Conservation (phyloP, 2,888 invertebrate species). For the Epinotia brunnichana region DNA sequence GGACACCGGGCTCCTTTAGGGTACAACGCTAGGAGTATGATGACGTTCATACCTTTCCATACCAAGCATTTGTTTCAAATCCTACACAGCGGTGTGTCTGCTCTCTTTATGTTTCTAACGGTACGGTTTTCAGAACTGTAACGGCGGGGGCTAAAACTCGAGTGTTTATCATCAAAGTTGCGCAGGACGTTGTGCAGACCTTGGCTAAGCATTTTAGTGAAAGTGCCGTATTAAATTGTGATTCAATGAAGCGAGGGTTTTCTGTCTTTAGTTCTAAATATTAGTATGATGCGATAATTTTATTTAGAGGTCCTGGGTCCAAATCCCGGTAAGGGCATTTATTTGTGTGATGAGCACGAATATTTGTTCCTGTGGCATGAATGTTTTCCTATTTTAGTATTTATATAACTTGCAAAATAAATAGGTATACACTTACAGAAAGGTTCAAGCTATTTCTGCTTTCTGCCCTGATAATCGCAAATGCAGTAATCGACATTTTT, state of each 20-base stretch:
- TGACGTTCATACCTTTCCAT: neutral
- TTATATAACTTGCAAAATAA: too few relatives aligned
- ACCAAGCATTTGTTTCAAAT: neutral
- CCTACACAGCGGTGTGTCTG: conserved; percentile 26
- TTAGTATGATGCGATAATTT: neutral
- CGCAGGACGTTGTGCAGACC: conserved; percentile 30
- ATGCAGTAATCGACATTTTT: too few relatives aligned
- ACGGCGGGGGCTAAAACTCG: conserved; percentile 28
- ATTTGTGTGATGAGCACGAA: too few relatives aligned
- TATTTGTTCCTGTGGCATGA: too few relatives aligned
- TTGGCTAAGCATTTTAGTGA: conserved; percentile 37
- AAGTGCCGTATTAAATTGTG: conserved; percentile 38
- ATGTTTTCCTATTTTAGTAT: too few relatives aligned
- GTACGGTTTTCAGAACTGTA: conserved; percentile 34
- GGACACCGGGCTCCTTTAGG: too few relatives aligned
- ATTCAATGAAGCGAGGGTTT: conserved; percentile 15
- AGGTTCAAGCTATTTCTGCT: too few relatives aligned
- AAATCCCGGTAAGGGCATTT: too few relatives aligned
- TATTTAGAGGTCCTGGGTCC: too few relatives aligned
- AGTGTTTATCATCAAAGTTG: conserved; percentile 40
- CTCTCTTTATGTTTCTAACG: conserved; percentile 22
- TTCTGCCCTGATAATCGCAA: too few relatives aligned
- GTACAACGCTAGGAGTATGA: too few relatives aligned
- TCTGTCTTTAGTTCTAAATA: conserved; percentile 5
- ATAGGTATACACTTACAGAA: too few relatives aligned